Base-by-base conservation (phyloP, 2,888 invertebrate species). In the Ennomos quercinarius region DNA sequence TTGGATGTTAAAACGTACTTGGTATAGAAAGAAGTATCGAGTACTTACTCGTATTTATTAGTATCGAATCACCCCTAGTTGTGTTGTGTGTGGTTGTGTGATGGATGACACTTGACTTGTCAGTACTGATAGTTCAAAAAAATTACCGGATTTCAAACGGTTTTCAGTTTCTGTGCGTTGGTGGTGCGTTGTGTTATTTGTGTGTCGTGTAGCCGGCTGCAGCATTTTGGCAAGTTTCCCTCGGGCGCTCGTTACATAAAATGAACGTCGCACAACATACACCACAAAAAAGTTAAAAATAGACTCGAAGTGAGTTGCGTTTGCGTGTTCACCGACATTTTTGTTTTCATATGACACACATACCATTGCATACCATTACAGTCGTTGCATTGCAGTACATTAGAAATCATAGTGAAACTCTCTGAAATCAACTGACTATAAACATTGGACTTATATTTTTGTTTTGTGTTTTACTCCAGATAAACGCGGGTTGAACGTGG, bases 261-360 rank as follows among this genome's bases (percentile, higher is more conserved):
- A 81, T 81, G 81, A 83, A 82, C 86, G 84, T 77, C 81, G 86
- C 74, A 78, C 73, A 70, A 73, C 76, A 81, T 82, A 75, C 81
- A 80, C 69, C 77, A 87, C 85, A 83, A 85, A 87, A 86, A 86
- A 80, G 84, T 77, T 90, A 91, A 84, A 91, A 91, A 91, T 92
- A 92, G 92, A 91, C 43, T 81, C 67, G 76, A 74, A 83, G 85
- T 89, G 89, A 88, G 83, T 91, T 86, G 88, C 84, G 83, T 81
- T 83, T 86, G 86, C 80, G 27, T 65, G 66, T 68, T 73, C 77
- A 66, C 77, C 73, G 85, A 86, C 87, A 86, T 89, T 87, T 90
- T 89, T 91, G 89, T 91, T 91, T 89, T 88, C 79, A 83, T 83
- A 77, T 87, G 89, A 91, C 91, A 89, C 78, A 89, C 87, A 86